Percentiles rank a stretch among this genome's conserved stretches.
These are phyloP conservation scores for Pangasius larnaudii DNA, from an alignment of 2,797 vertebrate genomes.

Conservation along the genomic window DNA sequence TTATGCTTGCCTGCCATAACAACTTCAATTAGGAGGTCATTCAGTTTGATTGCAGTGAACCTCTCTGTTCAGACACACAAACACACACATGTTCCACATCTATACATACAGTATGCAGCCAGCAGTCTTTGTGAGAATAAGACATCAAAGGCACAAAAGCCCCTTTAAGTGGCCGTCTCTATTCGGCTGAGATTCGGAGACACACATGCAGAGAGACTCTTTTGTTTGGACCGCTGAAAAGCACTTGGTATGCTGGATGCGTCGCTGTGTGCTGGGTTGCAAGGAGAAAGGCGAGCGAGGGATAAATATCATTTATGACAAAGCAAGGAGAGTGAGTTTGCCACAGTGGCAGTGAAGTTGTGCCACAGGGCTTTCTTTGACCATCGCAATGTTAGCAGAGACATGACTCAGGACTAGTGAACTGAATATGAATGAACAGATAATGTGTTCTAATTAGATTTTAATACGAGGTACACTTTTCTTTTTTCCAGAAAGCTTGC, in stretches of 20 bases:
- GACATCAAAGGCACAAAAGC: slow-evolving; percentile 55
- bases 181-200: slow-evolving; percentile 42
- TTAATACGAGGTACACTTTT: neutral
- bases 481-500: neutral
- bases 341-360: slow-evolving; percentile 35
- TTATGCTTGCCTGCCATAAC: slow-evolving; percentile 12
- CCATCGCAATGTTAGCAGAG: neutral
- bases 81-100: slow-evolving; percentile 8
- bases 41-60: slow-evolving; percentile 31
- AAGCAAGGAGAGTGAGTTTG: slow-evolving; percentile 46
- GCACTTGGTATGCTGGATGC: slow-evolving; percentile 48
- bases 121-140: slow-evolving; percentile 36
- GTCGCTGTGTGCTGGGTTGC: slow-evolving; percentile 42
- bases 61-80: slow-evolving; percentile 12
- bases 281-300: slow-evolving; percentile 42
- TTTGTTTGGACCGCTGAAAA: slow-evolving; percentile 53
- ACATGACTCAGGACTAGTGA: neutral
- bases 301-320: slow-evolving; percentile 59
- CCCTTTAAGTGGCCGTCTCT: slow-evolving; percentile 34
- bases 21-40: slow-evolving; percentile 44
- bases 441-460: neutral
- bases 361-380: slow-evolving; percentile 25
- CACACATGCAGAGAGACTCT: slow-evolving; percentile 45
- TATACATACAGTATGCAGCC: slow-evolving; percentile 15
- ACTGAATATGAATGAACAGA: neutral